phyloP scores from a whole-genome alignment of 2,888 invertebrate species.

The Agonopterix arenella region DNA sequence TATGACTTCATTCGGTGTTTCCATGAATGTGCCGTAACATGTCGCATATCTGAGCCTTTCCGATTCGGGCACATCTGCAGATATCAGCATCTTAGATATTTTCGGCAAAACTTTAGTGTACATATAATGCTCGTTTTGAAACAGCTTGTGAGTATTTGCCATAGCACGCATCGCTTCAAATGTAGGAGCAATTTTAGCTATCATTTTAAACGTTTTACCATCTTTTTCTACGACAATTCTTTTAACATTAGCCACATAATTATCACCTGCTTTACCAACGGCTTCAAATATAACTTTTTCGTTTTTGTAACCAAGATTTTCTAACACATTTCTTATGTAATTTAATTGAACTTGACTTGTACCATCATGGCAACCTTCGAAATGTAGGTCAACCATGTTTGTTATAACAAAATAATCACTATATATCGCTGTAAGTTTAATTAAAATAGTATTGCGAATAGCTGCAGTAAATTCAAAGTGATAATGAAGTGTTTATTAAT shows the following conservation, averaged over 20 bases:
- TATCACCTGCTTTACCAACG: constrained; percentile 33
- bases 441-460: too few species aligned
- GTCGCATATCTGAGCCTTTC: constrained; percentile 25
- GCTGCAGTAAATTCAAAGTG: too few species aligned
- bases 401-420: not conserved
- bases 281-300: constrained; percentile 22
- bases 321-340: constrained; percentile 27
- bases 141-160: constrained; percentile 14
- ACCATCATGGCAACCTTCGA: constrained; percentile 26
- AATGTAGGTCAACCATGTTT: constrained; percentile 16
- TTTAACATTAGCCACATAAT: constrained; percentile 27
- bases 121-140: constrained; percentile 30
- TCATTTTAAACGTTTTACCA: constrained; percentile 21
- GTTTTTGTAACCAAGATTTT: constrained; percentile 25
- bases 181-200: constrained; percentile 30
- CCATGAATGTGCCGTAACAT: constrained; percentile 27
- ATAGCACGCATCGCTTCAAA: constrained; percentile 13
- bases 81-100: constrained; percentile 22
- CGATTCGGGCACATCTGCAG: constrained; percentile 19
- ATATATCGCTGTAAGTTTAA: not conserved
- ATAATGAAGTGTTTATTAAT: not conserved
- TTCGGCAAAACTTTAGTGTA: constrained; percentile 31
- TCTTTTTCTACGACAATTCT: constrained; percentile 24
- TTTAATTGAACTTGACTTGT: constrained; percentile 26
- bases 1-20: constrained; percentile 30